Base-by-base conservation (phyloP, 2,888 invertebrate species). In the Leuctra nigra region DNA sequence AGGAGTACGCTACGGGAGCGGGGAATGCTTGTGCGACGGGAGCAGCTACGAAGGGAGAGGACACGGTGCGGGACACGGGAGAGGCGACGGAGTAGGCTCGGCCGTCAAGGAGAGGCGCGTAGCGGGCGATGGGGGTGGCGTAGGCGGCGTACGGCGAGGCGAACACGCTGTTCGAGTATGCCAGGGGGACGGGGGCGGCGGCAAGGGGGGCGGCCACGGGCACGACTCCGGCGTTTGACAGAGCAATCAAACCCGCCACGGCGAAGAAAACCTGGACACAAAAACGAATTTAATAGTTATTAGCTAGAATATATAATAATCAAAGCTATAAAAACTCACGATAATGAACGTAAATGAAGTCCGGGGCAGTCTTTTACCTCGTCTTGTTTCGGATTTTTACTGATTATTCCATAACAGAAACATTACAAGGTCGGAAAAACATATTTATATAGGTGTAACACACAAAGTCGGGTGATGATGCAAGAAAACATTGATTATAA, bases 131-230 rank as follows among this genome's bases (percentile, higher is more conserved):
- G 20, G 50, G 50, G 50, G 7, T 50, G 16, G 50, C 16, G 50
- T 50, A 50, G 33, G 50, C 50, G 18, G 50, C 50, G 58, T 52
- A 14, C 50, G 47, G 55, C 4, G 47, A 38, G 13, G 55, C 47
- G 55, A n/a, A 47, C 46, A 47, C 38, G 39, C 44, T 25, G 18
- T 47, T 38, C n/a, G 39, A 39, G 58, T 36, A 56, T 48, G 60
- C 56, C 13, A 54, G 41, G 35, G 53, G 44, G 38, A 20, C 47
- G 41, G 54, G 52, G 36, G 50, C 35, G 50, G 55, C 57, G 24
- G 57, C 58, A 14, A 54, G 14, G 48, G 56, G 61, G 46, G 59
- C 60, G 33, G 70, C 71, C 47, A 54, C 52, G 47, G 57, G 53
- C 53, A 54, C 48, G 44, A 25, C 36, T 36, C 54, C 29, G 35